phyloP scores from a whole-genome alignment of 1,140 invertebrate species.

The Papilio polyxenes region DNA sequence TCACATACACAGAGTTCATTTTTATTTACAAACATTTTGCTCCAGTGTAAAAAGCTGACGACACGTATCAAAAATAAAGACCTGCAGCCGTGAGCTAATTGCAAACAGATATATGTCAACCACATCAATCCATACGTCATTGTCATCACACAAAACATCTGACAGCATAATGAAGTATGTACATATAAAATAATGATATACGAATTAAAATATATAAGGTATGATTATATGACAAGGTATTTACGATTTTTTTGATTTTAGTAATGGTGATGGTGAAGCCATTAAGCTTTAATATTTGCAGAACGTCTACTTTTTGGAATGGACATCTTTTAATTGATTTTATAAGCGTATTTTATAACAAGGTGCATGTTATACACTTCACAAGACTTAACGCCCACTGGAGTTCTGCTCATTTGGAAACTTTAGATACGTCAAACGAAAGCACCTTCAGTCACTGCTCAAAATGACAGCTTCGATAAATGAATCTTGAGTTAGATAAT shows the following conservation, averaged over 20 bases:
- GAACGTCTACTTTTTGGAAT: not conserved
- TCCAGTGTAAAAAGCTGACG: slow-evolving; percentile 17
- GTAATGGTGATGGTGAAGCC: too few relatives aligned
- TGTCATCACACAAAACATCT: slow-evolving; percentile 28
- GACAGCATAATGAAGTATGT: slow-evolving; percentile 12
- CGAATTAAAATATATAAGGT: not conserved
- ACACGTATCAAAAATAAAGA: slow-evolving; percentile 34
- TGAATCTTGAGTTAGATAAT: not conserved
- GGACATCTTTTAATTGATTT: not conserved
- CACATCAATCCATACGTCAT: slow-evolving; percentile 32
- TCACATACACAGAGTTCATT: not conserved
- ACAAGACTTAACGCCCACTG: not conserved
- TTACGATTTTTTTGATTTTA: too few relatives aligned
- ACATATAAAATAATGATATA: slow-evolving; percentile 3
- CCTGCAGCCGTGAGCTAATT: slow-evolving; percentile 32
- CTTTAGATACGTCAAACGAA: not conserved
- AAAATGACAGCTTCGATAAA: not conserved
- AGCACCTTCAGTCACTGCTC: not conserved
- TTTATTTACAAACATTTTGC: slow-evolving; percentile 19
- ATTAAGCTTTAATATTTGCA: too few relatives aligned
- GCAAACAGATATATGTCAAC: slow-evolving; percentile 34
- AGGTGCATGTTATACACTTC: not conserved
- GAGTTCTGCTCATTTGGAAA: not conserved
- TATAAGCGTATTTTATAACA: not conserved
- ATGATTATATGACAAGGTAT: not conserved